These are phyloP conservation scores for Lasioglossum figueresi DNA, from an alignment of 2,888 invertebrate species.

Conservation along the genomic window DNA sequence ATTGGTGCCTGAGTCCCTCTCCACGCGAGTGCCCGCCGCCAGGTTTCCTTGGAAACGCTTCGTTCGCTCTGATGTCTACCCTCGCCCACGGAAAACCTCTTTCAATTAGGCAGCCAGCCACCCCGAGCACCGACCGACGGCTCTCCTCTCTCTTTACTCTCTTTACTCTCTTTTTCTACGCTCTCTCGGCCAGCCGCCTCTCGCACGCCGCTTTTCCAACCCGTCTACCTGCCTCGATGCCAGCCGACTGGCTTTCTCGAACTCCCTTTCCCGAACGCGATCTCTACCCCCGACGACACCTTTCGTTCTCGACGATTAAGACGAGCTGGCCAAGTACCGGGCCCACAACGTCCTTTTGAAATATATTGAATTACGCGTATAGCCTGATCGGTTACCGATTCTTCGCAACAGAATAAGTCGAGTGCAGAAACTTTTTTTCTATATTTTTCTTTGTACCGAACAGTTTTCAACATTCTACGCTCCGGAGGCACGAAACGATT, in stretches of 20 bases:
- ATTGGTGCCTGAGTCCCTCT: slow-evolving; percentile 79
- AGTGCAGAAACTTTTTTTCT: background rate
- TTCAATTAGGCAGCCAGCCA: slow-evolving; percentile 80
- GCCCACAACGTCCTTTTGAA: background rate
- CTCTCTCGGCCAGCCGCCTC: slow-evolving; percentile 18
- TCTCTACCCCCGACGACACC: slow-evolving; percentile 15
- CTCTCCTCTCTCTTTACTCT: slow-evolving; percentile 31
- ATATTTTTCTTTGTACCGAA: no score
- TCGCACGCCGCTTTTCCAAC: slow-evolving; percentile 23
- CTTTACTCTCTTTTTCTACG: slow-evolving; percentile 23
- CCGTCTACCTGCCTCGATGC: slow-evolving; percentile 36
- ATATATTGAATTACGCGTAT: background rate
- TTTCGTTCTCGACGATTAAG: slow-evolving; percentile 38
- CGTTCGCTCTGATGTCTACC: slow-evolving; percentile 77
- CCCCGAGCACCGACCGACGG: slow-evolving; percentile 60
- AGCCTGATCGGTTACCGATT: background rate
- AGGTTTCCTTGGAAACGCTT: slow-evolving; percentile 82
- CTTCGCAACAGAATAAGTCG: background rate
- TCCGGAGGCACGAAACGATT: no score
- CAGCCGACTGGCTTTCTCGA: slow-evolving; percentile 20
- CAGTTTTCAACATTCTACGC: no score
- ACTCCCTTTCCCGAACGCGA: slow-evolving; percentile 39
- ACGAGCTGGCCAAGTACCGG: background rate
- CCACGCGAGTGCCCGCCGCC: slow-evolving; percentile 76
- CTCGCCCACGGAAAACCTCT: slow-evolving; percentile 78